Evolutionary conservation across 2,113 vertebrate genomes (phyloP).

Genomic region (Ceuthmochares aereus): DNA sequence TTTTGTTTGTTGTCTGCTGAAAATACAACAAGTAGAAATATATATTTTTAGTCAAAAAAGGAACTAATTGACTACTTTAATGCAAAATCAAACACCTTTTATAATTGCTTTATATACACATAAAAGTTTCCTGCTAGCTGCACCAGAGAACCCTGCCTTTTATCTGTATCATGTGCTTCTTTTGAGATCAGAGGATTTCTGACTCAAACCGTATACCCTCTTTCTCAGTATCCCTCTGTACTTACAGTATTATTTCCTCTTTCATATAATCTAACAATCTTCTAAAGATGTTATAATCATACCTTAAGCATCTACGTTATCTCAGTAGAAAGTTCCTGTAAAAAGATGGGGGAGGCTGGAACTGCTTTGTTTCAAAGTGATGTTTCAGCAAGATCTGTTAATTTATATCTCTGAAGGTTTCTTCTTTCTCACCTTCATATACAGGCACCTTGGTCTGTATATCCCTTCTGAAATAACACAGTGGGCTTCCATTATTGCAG

Average conservation of each 20-base stretch:
- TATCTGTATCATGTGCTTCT: conserved; percentile 75
- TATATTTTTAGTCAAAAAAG: conserved; percentile 51
- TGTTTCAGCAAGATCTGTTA: not conserved
- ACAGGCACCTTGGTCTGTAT: not conserved
- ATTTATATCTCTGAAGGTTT: conserved; percentile 8
- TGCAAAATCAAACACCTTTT: conserved; percentile 73
- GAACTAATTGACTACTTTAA: conserved; percentile 70
- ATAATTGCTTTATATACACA: conserved; percentile 72
- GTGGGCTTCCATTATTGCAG: not conserved
- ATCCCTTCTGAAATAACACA: conserved; percentile 9
- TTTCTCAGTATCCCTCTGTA: conserved; percentile 51
- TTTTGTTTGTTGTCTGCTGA: conserved; percentile 27
- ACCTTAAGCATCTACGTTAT: conserved; percentile 63
- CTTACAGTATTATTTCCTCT: conserved; percentile 59
- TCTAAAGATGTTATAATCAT: conserved; percentile 67
- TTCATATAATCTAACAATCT: conserved; percentile 69
- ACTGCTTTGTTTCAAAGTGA: conserved; percentile 2
- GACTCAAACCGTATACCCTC: conserved; percentile 41
- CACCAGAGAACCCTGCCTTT: conserved; percentile 64
- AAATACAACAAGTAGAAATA: conserved; percentile 37
- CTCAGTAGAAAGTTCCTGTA: conserved; percentile 28
- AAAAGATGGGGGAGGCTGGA: not conserved
- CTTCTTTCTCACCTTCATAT: not conserved
- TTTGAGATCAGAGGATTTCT: conserved; percentile 70
- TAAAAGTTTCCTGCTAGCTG: conserved; percentile 66